These are phyloP conservation scores for Paralvinella palmiformis DNA, from an alignment of 1,140 invertebrate species.

Conservation along the genomic window DNA sequence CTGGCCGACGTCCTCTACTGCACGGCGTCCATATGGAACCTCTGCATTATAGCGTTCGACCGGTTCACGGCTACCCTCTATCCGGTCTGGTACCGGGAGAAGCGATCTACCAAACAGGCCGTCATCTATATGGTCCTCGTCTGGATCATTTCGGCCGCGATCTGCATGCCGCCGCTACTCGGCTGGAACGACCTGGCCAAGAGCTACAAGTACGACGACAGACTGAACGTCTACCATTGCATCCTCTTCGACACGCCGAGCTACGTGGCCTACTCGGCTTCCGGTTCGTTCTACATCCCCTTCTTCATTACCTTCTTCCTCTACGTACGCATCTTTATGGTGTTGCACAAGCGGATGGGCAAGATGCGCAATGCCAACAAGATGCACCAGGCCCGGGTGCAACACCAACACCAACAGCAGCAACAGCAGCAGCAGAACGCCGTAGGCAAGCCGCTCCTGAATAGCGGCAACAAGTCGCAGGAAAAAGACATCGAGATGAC, in stretches of 20 bases:
- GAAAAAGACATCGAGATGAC: neutral
- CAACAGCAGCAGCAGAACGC: neutral
- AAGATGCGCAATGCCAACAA: constrained; percentile 1
- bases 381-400: neutral
- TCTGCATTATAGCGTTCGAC: constrained; percentile 49
- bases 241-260: constrained; percentile 56
- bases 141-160: constrained; percentile 47
- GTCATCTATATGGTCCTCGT: constrained; percentile 46
- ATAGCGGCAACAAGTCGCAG: neutral
- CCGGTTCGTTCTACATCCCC: constrained; percentile 93
- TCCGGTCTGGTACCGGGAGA: constrained; percentile 49
- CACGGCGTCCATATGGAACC: constrained; percentile 51
- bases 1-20: constrained; percentile 48
- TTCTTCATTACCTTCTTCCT: constrained; percentile 95
- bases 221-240: constrained; percentile 38
- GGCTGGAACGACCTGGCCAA: constrained; percentile 45
- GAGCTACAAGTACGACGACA: constrained; percentile 32
- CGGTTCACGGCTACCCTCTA: constrained; percentile 50
- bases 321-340: constrained; percentile 91
- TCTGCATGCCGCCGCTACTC: constrained; percentile 47
- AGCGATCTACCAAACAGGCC: constrained; percentile 36
- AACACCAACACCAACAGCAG: neutral
- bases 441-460: neutral
- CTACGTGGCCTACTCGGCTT: constrained; percentile 92
- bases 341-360: constrained; percentile 27